Evolutionary conservation across 2,113 vertebrate genomes (phyloP).

Genomic region (Chaetura pelagica): DNA sequence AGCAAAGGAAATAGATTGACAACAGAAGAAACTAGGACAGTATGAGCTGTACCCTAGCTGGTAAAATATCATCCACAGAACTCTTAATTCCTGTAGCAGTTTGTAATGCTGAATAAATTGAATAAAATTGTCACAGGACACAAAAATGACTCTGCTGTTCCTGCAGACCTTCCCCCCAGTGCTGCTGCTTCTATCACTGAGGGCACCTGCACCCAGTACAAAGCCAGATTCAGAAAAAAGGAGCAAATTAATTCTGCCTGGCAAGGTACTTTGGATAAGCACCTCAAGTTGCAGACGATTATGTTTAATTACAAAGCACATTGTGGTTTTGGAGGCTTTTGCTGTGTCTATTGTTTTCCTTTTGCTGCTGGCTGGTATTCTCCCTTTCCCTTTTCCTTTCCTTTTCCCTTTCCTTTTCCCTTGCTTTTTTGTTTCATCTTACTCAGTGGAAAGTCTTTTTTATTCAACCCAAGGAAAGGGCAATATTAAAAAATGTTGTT

Average conservation of each 20-base stretch:
- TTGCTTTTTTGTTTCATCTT: background rate
- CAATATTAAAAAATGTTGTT: background rate
- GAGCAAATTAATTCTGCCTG: background rate
- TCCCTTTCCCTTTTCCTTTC: too few relatives aligned
- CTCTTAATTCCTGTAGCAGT: background rate
- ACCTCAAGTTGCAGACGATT: background rate
- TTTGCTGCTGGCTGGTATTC: background rate
- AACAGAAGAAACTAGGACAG: conserved; percentile 29
- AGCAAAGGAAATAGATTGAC: conserved; percentile 12
- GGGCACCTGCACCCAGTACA: accelerated
- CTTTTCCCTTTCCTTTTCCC: background rate
- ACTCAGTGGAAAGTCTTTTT: background rate
- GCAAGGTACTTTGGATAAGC: background rate
- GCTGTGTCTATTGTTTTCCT: background rate
- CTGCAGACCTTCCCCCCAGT: too few relatives aligned
- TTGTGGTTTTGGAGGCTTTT: background rate
- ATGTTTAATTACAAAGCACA: background rate
- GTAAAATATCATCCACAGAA: background rate
- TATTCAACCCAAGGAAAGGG: background rate
- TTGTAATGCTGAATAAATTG: background rate
- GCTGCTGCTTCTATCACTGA: accelerated
- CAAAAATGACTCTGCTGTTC: background rate
- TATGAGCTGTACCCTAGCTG: background rate
- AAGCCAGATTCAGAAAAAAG: background rate
- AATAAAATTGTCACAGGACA: background rate